Conservation (phyloP, 1,140 invertebrate species). For the Diuraphis noxia region DNA sequence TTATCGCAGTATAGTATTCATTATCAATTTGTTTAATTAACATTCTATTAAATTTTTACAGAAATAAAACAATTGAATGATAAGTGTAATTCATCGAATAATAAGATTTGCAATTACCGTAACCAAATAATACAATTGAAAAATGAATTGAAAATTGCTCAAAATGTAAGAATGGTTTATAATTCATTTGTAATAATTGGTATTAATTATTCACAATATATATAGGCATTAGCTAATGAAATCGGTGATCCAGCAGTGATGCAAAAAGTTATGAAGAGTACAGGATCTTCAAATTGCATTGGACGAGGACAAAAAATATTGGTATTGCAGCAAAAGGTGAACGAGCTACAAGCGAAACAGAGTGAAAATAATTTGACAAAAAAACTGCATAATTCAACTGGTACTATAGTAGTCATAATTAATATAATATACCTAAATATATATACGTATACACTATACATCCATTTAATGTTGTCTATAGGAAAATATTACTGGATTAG, state of each 20-base stretch:
- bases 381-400: not conserved
- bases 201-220: not conserved
- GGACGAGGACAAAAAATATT: constrained; percentile 39
- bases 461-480: not conserved
- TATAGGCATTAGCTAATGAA: constrained; percentile 38
- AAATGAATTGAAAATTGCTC: constrained; percentile 21
- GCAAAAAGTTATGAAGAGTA: not conserved
- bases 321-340: constrained; percentile 1
- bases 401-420: not conserved
- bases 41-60: not conserved
- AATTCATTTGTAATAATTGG: not conserved
- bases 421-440: too few relatives aligned
- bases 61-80: not conserved
- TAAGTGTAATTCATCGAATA: not conserved
- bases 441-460: too few relatives aligned
- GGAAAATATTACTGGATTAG: too few relatives aligned
- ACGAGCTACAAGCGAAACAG: constrained; percentile 12
- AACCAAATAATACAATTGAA: constrained; percentile 33
- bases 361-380: not conserved
- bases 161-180: constrained; percentile 8
- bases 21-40: not conserved
- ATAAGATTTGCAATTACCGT: constrained; percentile 29
- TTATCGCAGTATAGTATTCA: too few relatives aligned
- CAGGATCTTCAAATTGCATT: constrained; percentile 12
- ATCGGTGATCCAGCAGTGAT: not conserved